phyloP scores from a whole-genome alignment of 2,797 vertebrate genomes.

The Botia kubotai region DNA sequence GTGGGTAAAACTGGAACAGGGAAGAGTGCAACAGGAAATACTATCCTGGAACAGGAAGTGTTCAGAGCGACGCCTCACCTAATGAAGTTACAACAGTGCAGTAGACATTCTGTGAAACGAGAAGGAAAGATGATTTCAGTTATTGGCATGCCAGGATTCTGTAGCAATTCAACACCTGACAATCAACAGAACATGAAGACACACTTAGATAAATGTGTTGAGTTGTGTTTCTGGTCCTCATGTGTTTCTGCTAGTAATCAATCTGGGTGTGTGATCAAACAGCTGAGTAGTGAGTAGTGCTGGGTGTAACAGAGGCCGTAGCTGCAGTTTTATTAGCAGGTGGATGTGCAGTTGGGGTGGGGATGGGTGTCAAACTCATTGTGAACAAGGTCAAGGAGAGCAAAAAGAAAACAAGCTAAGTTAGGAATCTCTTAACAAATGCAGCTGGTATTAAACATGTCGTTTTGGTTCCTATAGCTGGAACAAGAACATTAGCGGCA shows the following conservation, averaged over 20 bases:
- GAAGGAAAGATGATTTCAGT: background rate
- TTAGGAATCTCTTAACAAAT: background rate
- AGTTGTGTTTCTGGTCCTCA: background rate
- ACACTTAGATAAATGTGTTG: background rate
- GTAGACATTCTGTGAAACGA: background rate
- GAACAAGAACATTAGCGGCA: too few relatives aligned
- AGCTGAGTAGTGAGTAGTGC: background rate
- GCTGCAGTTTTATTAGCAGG: background rate
- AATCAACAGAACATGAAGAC: background rate
- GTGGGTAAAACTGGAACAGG: constrained; percentile 36
- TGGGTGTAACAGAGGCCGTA: background rate
- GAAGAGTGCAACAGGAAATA: constrained; percentile 43
- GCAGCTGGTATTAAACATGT: too few relatives aligned
- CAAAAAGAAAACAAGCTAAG: background rate
- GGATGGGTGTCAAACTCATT: background rate
- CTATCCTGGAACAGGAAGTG: constrained; percentile 2
- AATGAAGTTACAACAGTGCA: background rate
- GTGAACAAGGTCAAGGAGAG: background rate
- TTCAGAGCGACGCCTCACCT: background rate
- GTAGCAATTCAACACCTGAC: background rate
- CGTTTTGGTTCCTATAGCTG: too few relatives aligned
- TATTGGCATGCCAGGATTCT: constrained; percentile 37
- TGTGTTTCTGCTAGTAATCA: constrained; percentile 24
- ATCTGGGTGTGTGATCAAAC: background rate
- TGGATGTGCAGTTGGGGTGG: background rate